Evolutionary conservation across 2,113 vertebrate species (phyloP), one percentile per base, ranked within the genome.

Genomic region (Alectura lathami): DNA sequence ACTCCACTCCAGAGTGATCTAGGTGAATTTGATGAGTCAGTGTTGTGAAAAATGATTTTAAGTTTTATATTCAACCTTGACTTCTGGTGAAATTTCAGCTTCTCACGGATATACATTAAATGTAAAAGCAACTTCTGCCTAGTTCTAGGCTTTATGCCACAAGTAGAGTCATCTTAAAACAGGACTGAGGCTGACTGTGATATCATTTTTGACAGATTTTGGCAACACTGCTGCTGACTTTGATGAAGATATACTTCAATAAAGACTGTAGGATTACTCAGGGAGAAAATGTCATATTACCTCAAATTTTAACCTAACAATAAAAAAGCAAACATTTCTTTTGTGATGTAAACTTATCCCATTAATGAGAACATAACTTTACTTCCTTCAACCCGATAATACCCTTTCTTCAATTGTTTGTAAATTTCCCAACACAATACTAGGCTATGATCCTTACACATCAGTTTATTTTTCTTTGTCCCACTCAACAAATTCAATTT

Each of bases 311-410:
- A 81, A 81, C 20, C 83, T 62, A 85, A 64, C 79, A 91, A 85
- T 51, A 88, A 93, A 78, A 62, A 64, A 77, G 3, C 43, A 93
- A 88, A 56, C 24, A 30, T 75, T 64, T 96, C 34, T 88, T 94
- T 88, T 67, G n/a, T 90, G 56, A 68, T 68, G 43, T 66, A 43
- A 80, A 80, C 72, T 93, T 90, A 90, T 91, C 18, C 24, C 20
- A 30, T 70, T 84, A 93, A 90, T 83, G 64, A 88, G 83, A 93
- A 48, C 43, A 68, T 91, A 96, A 95, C 73, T 83, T 95, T 75
- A 83, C 89, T 90, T 91, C 47, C 72, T 88, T 89, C n/a, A 81
- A 89, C 91, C 62, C 11, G 36, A 51, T 86, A 95, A 89, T 86
- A 80, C 4, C 4, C 4, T 83, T 94, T 89, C 67, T 93, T 83